Base-by-base conservation (phyloP, 1,140 invertebrate genomes). In the Rhizoglyphus robini region DNA sequence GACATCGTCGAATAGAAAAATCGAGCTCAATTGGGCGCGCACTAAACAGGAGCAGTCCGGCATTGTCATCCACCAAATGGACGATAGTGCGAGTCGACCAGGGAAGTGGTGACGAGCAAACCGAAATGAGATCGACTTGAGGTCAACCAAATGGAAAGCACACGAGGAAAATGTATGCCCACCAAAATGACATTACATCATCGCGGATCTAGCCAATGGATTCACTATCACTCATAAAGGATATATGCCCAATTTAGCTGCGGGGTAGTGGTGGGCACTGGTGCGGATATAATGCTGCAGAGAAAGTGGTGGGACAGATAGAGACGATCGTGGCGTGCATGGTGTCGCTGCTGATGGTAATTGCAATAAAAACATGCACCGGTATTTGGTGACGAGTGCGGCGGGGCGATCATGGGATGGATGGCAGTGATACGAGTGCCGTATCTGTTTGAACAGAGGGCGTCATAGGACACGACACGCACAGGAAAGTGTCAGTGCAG, bases 391-490 rank as follows among this genome's bases (percentile, higher is more conserved):
- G 36, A 41, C 18, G 18, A 41, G 36, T 8, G 8, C 36, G 18
- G 8, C 36, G 36, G 8, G 8, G 36, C 8, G 8, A 8, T 41
- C 18, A 41, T 41, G 36, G 8, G 8, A 41, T 41, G 36, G 8
- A 41, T 41, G 36, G 8, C 8, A 11, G 36, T 41, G n/a, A 41
- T 41, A 18, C 18, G 18, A 11, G 36, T 41, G 36, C n/a, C 18
- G 36, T 41, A 18, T 41, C 8, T 41, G 36, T 41, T 41, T 41
- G 36, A 41, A 41, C 36, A 41, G 51, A 54, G 51, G 51, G 51
- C 51, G 51, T 54, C 51, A 54, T 27, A 23, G 51, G 51, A 23
- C 51, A 54, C 51, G 51, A 54, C 20, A n/a, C n/a, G n/a, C n/a
- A 32, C 8, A 54, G 51, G 51, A 54, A 54, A 54, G 31, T 27